Evolutionary conservation across 2,888 invertebrate species (phyloP).

Genomic region (Parapristionchus giblindavisi): DNA sequence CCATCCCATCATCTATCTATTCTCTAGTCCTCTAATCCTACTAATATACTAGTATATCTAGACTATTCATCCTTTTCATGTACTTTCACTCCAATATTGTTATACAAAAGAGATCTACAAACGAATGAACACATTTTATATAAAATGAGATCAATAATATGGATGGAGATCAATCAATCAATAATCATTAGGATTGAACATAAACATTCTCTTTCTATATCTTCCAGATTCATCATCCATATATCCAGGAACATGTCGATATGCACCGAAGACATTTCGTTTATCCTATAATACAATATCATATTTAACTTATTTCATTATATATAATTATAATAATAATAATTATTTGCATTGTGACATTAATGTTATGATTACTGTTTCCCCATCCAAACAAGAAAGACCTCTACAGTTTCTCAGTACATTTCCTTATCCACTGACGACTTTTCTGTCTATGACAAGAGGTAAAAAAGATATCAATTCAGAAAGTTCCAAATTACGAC

Average conservation of each 20-base stretch:
- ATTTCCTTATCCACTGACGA: too few species aligned
- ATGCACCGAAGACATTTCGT: constrained; percentile 22
- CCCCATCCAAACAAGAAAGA: too few species aligned
- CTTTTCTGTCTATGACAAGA: too few species aligned
- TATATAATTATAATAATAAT: too few species aligned
- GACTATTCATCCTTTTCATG: not conserved
- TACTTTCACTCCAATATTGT: not conserved
- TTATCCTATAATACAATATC: constrained; percentile 34
- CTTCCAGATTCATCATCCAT: constrained; percentile 4
- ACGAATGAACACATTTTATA: not conserved
- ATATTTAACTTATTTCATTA: too few species aligned
- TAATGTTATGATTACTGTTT: too few species aligned
- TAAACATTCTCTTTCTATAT: constrained; percentile 22
- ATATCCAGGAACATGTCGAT: constrained; percentile 33
- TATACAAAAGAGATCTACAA: not conserved
- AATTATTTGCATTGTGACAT: too few species aligned
- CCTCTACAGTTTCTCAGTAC: too few species aligned
- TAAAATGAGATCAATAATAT: not conserved
- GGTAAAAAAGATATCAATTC: too few species aligned
- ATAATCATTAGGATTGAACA: constrained; percentile 9
- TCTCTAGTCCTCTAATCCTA: not conserved
- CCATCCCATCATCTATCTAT: not conserved
- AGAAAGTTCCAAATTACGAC: too few species aligned
- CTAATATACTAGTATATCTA: too few species aligned
- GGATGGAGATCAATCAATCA: not conserved